Base-by-base conservation (phyloP, 1,140 invertebrate genomes). In the Cephus cinctus region DNA sequence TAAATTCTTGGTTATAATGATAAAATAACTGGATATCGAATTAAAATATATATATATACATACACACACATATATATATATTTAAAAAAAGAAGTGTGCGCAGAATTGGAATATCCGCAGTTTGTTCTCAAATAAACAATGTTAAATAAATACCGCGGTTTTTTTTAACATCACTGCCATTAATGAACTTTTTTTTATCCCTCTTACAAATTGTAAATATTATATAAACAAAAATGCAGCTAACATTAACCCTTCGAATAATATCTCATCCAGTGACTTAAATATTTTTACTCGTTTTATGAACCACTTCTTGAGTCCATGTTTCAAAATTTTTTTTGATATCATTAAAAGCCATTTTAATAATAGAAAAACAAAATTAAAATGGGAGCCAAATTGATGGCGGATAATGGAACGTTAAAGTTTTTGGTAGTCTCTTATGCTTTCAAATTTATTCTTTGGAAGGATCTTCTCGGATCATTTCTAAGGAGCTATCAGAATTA, bases 401-500 rank as follows among this genome's bases (percentile, higher is more conserved):
- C 19, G 15, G 8, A 12, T n/a, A n/a, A n/a, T n/a, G n/a, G n/a
- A n/a, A n/a, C n/a, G n/a, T n/a, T n/a, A n/a, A n/a, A n/a, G n/a
- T n/a, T n/a, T n/a, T n/a, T n/a, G n/a, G n/a, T n/a, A n/a, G n/a
- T n/a, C n/a, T n/a, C n/a, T n/a, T n/a, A n/a, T n/a, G n/a, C n/a
- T n/a, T n/a, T n/a, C n/a, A n/a, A n/a, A n/a, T 52, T 67, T 54
- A 74, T 52, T 74, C 67, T 57, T 77, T 75, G 12, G 72, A 63
- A 9, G 70, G 71, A 55, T 75, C 73, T 52, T 76, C 74, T 36
- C 74, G 62, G 30, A 78, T 73, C 72, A 77, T 76, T 71, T 78
- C 75, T 49, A 77, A 57, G 18, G 73, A 77, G 56, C 75, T 77
- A 50, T 77, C 73, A 19, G 75, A 76, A 61, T 76, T 76, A 50